Conservation (phyloP, 2,797 vertebrate genomes). For the Spondyliosoma cantharus region DNA sequence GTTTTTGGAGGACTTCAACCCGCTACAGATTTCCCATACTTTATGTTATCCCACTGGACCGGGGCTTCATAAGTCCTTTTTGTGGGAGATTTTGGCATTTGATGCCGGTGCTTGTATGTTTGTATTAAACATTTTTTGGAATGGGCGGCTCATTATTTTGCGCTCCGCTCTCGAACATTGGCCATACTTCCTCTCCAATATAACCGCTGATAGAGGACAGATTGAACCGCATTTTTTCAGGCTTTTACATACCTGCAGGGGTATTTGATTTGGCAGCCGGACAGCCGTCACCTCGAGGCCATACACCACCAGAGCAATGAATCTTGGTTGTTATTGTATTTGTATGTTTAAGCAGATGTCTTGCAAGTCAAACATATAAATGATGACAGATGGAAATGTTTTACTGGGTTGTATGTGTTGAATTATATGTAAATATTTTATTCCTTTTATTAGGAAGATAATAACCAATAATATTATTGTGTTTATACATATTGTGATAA, state of each 20-base stretch:
- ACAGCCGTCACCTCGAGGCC: conserved; percentile 61
- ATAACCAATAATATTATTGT: not conserved
- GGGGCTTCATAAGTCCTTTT: conserved; percentile 54
- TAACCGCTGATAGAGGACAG: conserved; percentile 73
- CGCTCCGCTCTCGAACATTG: conserved; percentile 57
- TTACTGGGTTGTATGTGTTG: conserved; percentile 14
- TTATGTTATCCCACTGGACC: conserved; percentile 52
- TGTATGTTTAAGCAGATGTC: conserved; percentile 62
- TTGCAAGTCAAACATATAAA: conserved; percentile 58
- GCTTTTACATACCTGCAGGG: conserved; percentile 69
- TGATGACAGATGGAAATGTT: conserved; percentile 37
- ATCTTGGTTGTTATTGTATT: conserved; percentile 69
- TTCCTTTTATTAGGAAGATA: not conserved
- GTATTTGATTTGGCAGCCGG: conserved; percentile 78
- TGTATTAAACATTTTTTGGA: conserved; percentile 74
- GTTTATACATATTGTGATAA: not conserved
- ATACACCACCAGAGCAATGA: conserved; percentile 61
- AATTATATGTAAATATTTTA: conserved; percentile 4
- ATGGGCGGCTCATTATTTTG: conserved; percentile 75
- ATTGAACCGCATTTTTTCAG: conserved; percentile 63
- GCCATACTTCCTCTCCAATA: conserved; percentile 64
- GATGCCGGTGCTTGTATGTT: conserved; percentile 68
- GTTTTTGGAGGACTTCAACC: conserved; percentile 43
- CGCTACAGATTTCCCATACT: conserved; percentile 61
- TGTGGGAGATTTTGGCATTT: conserved; percentile 64